A percentile compares a stretch with the other conserved stretches of the same genome.
Evolutionary conservation across 2,113 vertebrate genomes (phyloP).

Genomic region (Mohoua ochrocephala): DNA sequence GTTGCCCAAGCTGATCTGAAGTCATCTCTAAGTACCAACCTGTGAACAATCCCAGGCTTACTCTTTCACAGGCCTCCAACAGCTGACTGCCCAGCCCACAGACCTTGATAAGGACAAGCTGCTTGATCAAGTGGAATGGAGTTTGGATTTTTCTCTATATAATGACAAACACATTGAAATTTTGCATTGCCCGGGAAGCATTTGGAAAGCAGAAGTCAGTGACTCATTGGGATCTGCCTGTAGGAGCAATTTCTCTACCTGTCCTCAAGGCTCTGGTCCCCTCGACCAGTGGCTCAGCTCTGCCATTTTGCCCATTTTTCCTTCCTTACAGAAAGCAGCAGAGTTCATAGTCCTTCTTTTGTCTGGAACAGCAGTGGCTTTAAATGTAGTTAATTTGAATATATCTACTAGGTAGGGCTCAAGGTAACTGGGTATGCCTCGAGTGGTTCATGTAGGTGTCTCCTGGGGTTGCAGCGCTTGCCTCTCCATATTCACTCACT

Average conservation of each 20-base stretch:
- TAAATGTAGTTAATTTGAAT: not conserved
- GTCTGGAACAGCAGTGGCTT: not conserved
- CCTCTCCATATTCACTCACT: not conserved
- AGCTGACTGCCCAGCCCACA: not conserved
- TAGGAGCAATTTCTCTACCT: not conserved
- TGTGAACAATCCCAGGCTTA: not conserved
- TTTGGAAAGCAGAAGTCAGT: not conserved
- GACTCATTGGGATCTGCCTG: not conserved
- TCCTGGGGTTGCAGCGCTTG: not conserved
- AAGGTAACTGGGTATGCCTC: not conserved
- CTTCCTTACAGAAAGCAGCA: not conserved
- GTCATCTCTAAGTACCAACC: not conserved
- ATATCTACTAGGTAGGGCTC: not conserved
- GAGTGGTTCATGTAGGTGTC: not conserved
- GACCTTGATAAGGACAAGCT: not conserved
- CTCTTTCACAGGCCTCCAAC: not conserved
- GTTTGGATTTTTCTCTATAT: not conserved
- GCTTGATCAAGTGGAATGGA: not conserved
- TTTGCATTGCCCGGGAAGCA: not conserved
- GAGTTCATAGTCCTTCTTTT: not conserved
- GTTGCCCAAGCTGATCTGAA: not conserved
- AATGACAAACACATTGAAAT: not conserved
- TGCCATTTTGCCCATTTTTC: not conserved
- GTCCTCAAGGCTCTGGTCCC: too few relatives aligned
- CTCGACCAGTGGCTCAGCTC: not conserved